Conservation (phyloP, 2,113 vertebrate genomes). For the Lonchura striata region DNA sequence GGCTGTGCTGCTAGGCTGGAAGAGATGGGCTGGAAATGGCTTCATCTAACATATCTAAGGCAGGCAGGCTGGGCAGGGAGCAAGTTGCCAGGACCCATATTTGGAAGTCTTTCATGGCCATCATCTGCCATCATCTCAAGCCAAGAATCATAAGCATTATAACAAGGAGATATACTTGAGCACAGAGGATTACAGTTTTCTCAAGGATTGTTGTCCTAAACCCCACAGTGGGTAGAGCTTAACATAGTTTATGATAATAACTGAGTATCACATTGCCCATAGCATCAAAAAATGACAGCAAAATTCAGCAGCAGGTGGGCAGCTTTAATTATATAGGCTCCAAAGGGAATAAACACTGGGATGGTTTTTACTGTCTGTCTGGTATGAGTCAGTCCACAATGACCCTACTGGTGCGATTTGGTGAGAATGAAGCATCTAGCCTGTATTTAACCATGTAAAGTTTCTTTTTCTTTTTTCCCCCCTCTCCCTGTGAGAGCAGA, state of each 20-base stretch:
- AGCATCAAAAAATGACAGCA: constrained; percentile 62
- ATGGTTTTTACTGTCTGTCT: constrained; percentile 56
- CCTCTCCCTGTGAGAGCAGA: constrained; percentile 38
- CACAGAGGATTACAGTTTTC: constrained; percentile 59
- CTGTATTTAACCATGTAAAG: neutral
- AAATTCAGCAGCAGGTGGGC: constrained; percentile 64
- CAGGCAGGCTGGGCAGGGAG: neutral
- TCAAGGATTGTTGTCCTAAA: constrained; percentile 58
- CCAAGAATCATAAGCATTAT: constrained; percentile 66
- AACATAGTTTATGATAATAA: constrained; percentile 61
- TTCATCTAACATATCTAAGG: neutral
- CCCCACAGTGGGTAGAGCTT: constrained; percentile 42
- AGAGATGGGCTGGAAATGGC: neutral
- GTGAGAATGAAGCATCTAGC: constrained; percentile 10
- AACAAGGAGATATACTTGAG: constrained; percentile 63
- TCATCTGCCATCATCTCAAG: constrained; percentile 38
- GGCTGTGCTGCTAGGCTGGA: neutral
- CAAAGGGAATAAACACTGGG: constrained; percentile 53
- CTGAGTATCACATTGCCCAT: constrained; percentile 51
- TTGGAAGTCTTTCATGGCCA: constrained; percentile 35
- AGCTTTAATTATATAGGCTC: constrained; percentile 64
- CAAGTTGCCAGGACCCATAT: constrained; percentile 17
- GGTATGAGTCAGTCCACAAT: constrained; percentile 33
- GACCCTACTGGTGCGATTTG: neutral
- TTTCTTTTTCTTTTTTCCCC: neutral